Percentiles rank a stretch among this genome's conserved stretches.
Conservation (phyloP, 2,113 vertebrate species). For the Atherinomorus stipes region DNA sequence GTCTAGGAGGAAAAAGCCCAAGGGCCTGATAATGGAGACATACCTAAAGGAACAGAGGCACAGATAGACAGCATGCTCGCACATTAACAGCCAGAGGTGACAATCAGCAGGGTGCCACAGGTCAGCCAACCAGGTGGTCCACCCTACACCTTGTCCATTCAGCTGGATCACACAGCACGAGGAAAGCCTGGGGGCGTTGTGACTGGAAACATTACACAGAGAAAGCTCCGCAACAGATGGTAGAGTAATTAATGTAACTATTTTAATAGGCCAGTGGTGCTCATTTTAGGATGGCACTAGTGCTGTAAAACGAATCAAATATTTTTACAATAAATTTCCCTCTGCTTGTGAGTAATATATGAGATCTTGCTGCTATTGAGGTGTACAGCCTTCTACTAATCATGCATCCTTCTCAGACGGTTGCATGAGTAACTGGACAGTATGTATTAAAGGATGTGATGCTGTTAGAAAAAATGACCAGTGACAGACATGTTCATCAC, state of each 20-base stretch:
- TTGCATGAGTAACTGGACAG: conserved; percentile 12
- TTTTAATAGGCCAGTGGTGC: conserved; percentile 45
- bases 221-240: conserved; percentile 49
- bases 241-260: conserved; percentile 44
- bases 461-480: conserved; percentile 11
- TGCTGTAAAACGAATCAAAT: conserved; percentile 34
- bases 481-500: conserved; percentile 29
- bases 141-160: conserved; percentile 57
- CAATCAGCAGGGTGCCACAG: conserved; percentile 57
- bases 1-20: conserved; percentile 59
- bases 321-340: conserved; percentile 29
- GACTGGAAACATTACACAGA: conserved; percentile 39
- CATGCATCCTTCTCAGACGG: background rate
- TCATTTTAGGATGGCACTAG: conserved; percentile 40
- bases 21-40: conserved; percentile 63
- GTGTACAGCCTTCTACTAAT: background rate
- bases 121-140: conserved; percentile 75
- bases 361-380: conserved; percentile 1
- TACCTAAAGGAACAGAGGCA: conserved; percentile 53
- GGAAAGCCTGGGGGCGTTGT: conserved; percentile 22
- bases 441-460: conserved; percentile 7
- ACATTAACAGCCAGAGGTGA: conserved; percentile 70
- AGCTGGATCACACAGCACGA: conserved; percentile 13
- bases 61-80: conserved; percentile 30
- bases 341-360: conserved; percentile 31